Base-by-base conservation (phyloP, 2,888 invertebrate genomes). In the Entomobrya proxima region DNA sequence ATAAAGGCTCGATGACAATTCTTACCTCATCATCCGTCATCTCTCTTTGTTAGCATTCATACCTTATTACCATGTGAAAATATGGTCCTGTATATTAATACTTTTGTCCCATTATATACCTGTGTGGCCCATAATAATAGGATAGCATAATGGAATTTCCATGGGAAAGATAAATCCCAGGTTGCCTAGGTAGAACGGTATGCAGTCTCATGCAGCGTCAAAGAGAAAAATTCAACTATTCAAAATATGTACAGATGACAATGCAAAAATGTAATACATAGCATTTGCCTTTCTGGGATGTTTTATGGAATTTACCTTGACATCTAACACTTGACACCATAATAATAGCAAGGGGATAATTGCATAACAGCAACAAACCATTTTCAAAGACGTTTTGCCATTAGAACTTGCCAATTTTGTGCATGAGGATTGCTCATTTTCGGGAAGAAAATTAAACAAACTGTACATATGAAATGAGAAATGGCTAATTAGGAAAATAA, bases 281-380 rank as follows among this genome's bases (percentile, higher is more conserved):
- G 27, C 40, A 69, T 24, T n/a, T 13, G 47, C 44, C 27, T 37
- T 67, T 58, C 32, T 13, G n/a, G 40, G 44, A 44, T 67, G n/a
- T 15, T 69, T 69, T 69, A 40, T 69, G 24, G 69, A 40, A 44
- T 69, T 69, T 69, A 27, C 69, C 69, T 69, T 69, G 69, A 69
- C 69, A 69, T 44, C n/a, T 69, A 13, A 69, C 44, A 44, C 44
- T 69, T 69, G 69, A 69, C 44, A 44, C 24, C 40, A 44, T 69
- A 47, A 27, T 40, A 64, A 32, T 64, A n/a, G n/a, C n/a, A n/a
- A n/a, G n/a, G n/a, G n/a, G n/a, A 27, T 18, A 15, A 35, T n/a
- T n/a, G n/a, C n/a, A n/a, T 24, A 40, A 47, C 27, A 69, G 27
- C 44, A 44, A 15, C 40, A 18, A 24, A 3, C 13, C 44, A 44